phyloP scores from a whole-genome alignment of 2,888 invertebrate species.

The Lasioglossum figueresi region DNA sequence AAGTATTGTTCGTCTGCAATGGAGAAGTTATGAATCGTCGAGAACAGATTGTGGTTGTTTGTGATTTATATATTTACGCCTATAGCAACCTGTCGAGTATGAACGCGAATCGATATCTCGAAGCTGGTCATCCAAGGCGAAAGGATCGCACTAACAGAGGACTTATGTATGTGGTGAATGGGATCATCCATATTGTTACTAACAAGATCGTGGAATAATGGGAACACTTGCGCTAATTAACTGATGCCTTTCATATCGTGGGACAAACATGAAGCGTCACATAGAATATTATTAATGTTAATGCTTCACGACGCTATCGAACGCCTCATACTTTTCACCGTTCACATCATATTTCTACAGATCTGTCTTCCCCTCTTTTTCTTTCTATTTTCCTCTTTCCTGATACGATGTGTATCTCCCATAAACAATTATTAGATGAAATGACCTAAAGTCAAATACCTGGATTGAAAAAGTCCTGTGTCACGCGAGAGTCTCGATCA shows the following conservation, averaged over 20 bases:
- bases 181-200: slow-evolving; percentile 64
- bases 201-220: slow-evolving; percentile 49
- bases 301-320: slow-evolving; percentile 35
- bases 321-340: slow-evolving; percentile 31
- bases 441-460: background rate
- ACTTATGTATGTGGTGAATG: slow-evolving; percentile 71
- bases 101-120: background rate
- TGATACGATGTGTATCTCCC: background rate
- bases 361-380: slow-evolving; percentile 10
- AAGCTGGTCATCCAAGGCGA: background rate
- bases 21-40: background rate
- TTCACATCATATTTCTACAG: background rate
- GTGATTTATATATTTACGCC: background rate
- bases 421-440: background rate
- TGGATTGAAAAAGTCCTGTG: background rate
- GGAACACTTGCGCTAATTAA: slow-evolving; percentile 38
- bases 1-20: background rate
- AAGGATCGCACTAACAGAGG: slow-evolving; percentile 28
- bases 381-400: slow-evolving; percentile 3
- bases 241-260: slow-evolving; percentile 25
- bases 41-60: background rate
- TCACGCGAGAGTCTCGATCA: background rate
- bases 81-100: background rate
- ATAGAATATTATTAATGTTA: slow-evolving; percentile 22
- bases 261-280: slow-evolving; percentile 18